Percentiles rank a stretch among this genome's conserved stretches.
Evolutionary conservation across 1,140 invertebrate genomes (phyloP).

Genomic region (Mesaphorura yosii): DNA sequence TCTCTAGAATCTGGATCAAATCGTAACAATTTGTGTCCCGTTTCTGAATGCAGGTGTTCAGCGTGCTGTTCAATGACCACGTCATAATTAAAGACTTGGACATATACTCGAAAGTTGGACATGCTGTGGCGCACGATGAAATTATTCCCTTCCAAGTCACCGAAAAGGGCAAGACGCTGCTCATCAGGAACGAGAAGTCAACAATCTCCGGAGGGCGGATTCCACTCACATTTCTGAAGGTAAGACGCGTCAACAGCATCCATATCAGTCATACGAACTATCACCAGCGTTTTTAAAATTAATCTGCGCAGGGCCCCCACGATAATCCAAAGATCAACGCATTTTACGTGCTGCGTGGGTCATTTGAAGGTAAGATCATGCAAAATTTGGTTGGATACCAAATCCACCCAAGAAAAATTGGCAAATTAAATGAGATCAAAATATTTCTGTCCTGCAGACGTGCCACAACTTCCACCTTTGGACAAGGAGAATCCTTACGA

Average conservation of each 20-base stretch:
- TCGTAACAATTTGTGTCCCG: neutral
- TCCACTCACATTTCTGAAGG: constrained; percentile 79
- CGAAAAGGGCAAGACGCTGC: constrained; percentile 31
- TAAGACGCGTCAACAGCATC: constrained; percentile 26
- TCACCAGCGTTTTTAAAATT: neutral
- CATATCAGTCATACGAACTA: neutral
- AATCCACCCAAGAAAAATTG: neutral
- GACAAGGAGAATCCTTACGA: neutral
- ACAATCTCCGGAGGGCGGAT: constrained; percentile 70
- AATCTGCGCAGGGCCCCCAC: constrained; percentile 57
- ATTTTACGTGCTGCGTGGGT: constrained; percentile 76
- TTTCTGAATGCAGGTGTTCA: constrained; percentile 56
- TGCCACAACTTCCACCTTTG: neutral
- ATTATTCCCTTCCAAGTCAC: constrained; percentile 71
- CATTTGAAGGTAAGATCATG: constrained; percentile 57
- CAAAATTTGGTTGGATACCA: too few species aligned
- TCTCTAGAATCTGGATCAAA: neutral
- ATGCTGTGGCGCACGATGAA: constrained; percentile 87
- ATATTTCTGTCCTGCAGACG: neutral
- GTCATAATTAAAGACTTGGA: constrained; percentile 81
- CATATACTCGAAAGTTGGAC: constrained; percentile 80
- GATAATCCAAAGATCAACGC: constrained; percentile 98
- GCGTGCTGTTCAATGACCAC: constrained; percentile 85
- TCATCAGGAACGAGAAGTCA: constrained; percentile 54
- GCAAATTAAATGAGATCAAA: neutral